These are phyloP conservation scores for Bubo bubo DNA, from an alignment of 2,113 vertebrate genomes.

Conservation along the genomic window DNA sequence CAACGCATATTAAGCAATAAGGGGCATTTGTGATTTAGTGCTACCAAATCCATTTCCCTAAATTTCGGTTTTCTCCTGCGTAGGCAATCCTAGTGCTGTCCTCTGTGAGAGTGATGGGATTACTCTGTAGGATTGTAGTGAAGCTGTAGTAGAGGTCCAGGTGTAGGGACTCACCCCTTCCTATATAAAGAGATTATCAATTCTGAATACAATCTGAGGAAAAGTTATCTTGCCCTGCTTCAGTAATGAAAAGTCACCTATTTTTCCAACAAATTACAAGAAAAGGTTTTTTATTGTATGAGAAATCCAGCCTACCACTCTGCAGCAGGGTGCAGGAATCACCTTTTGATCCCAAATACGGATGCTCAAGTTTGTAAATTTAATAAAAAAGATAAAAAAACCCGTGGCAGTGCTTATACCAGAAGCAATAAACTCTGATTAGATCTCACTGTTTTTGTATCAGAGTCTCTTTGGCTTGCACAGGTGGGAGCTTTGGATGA, in stretches of 20 bases:
- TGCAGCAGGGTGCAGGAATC: conserved; percentile 62
- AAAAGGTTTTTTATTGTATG: conserved; percentile 86
- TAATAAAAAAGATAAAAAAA: conserved; percentile 82
- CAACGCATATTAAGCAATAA: not conserved
- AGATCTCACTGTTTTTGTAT: conserved; percentile 73
- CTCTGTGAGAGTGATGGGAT: conserved; percentile 71
- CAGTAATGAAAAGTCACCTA: conserved; percentile 68
- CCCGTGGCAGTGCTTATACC: conserved; percentile 73
- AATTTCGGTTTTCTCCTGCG: not conserved
- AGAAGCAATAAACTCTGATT: conserved; percentile 91
- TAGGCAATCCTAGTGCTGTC: not conserved
- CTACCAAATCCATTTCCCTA: not conserved
- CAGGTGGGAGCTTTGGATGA: conserved; percentile 54
- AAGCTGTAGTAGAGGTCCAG: conserved; percentile 60
- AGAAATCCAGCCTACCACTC: conserved; percentile 62
- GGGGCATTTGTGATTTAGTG: not conserved
- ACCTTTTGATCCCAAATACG: conserved; percentile 79
- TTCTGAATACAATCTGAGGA: conserved; percentile 79
- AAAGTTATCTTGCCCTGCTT: conserved; percentile 74
- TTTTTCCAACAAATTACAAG: conserved; percentile 78
- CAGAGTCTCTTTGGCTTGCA: conserved; percentile 42
- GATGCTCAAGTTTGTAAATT: conserved; percentile 81
- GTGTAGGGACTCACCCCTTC: conserved; percentile 68
- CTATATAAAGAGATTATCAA: conserved; percentile 84
- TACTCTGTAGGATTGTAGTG: conserved; percentile 60